These are phyloP conservation scores for Drosophila busckii DNA, from an alignment of 1,140 invertebrate genomes.

Conservation along the genomic window DNA sequence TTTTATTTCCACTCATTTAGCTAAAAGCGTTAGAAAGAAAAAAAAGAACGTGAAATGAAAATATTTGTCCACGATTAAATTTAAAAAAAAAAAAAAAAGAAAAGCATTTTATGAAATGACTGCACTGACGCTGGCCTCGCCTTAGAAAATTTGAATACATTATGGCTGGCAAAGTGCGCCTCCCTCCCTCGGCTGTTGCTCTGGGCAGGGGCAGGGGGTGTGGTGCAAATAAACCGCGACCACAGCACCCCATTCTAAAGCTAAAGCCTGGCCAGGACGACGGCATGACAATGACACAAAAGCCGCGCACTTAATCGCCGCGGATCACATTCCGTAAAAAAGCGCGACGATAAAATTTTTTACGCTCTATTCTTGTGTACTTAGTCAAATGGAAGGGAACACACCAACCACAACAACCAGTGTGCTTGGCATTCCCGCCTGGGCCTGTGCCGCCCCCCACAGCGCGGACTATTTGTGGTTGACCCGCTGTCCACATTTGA, in stretches of 20 bases:
- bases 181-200: neutral
- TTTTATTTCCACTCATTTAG: slow-evolving; percentile 78
- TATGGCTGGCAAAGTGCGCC: slow-evolving; percentile 23
- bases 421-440: slow-evolving; percentile 6
- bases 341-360: slow-evolving; percentile 78
- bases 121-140: slow-evolving; percentile 72
- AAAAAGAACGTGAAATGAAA: slow-evolving; percentile 50
- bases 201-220: slow-evolving; percentile 21
- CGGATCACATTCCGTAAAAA: slow-evolving; percentile 78
- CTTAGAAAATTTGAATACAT: slow-evolving; percentile 77
- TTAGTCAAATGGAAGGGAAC: slow-evolving; percentile 67
- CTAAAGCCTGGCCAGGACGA: slow-evolving; percentile 41
- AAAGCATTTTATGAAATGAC: slow-evolving; percentile 76
- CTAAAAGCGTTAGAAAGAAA: slow-evolving; percentile 58
- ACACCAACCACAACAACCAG: slow-evolving; percentile 1
- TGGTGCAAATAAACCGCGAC: slow-evolving; percentile 50
- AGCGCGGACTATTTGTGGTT: slow-evolving; percentile 34
- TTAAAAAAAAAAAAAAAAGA: slow-evolving; percentile 37
- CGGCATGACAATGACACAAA: slow-evolving; percentile 77
- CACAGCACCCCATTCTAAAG: slow-evolving; percentile 20
- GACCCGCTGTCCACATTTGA: slow-evolving; percentile 65
- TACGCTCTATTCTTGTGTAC: slow-evolving; percentile 76
- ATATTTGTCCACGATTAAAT: slow-evolving; percentile 78
- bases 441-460: slow-evolving; percentile 1
- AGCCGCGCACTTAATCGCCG: slow-evolving; percentile 77